phyloP scores from a whole-genome alignment of 1,140 invertebrate genomes.

The Sesamia nonagrioides region DNA sequence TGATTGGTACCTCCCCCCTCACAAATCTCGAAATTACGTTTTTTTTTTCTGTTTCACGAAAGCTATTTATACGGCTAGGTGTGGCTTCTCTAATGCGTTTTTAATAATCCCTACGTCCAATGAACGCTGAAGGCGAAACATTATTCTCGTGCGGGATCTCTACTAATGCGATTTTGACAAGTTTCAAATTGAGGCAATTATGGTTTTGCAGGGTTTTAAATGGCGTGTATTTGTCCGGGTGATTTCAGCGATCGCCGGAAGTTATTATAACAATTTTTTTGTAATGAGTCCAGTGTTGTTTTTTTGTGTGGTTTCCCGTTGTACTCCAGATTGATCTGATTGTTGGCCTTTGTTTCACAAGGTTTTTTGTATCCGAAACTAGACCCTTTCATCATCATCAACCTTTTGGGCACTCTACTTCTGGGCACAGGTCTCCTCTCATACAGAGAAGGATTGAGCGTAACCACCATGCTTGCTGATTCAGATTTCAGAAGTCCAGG shows the following conservation, averaged over 20 bases:
- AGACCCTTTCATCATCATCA: too few species aligned
- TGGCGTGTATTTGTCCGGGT: constrained; percentile 74
- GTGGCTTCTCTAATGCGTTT: constrained; percentile 85
- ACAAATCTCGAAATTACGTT: constrained; percentile 82
- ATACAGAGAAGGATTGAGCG: too few species aligned
- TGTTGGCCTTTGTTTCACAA: background rate
- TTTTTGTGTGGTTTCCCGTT: constrained; percentile 15
- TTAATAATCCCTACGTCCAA: constrained; percentile 84
- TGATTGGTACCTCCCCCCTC: constrained; percentile 71
- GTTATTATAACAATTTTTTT: constrained; percentile 61
- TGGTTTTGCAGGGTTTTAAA: constrained; percentile 81
- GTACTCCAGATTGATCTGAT: background rate
- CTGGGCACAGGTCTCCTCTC: too few species aligned
- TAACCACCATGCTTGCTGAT: too few species aligned
- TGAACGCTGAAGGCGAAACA: constrained; percentile 76
- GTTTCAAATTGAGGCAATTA: constrained; percentile 85
- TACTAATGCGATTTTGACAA: constrained; percentile 87
- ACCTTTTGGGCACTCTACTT: too few species aligned
- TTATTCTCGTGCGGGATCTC: constrained; percentile 72
- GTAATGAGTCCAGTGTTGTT: background rate
- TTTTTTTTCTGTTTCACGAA: constrained; percentile 83
- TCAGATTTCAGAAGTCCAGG: too few species aligned
- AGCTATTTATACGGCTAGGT: constrained; percentile 75
- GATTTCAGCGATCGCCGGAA: constrained; percentile 70
- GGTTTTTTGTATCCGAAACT: background rate